phyloP scores from a whole-genome alignment of 2,888 invertebrate genomes.

The Automeris io region DNA sequence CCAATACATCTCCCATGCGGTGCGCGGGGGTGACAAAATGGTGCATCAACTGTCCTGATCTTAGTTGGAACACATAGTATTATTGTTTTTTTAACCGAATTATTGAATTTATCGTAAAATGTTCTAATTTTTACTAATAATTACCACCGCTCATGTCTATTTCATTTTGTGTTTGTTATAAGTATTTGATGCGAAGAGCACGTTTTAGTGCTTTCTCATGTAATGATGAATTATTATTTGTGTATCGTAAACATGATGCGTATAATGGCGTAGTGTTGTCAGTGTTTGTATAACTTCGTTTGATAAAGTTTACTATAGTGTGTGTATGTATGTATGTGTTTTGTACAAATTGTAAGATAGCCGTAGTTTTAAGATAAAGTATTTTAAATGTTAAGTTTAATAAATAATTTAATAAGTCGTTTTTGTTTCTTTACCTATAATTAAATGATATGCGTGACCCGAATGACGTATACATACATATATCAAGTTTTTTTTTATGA shows the following conservation, averaged over 20 bases:
- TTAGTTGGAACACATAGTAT: no score
- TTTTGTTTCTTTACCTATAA: constrained; percentile 13
- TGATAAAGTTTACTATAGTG: constrained; percentile 7
- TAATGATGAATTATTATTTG: constrained; percentile 9
- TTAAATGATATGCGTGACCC: no score
- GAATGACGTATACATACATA: no score
- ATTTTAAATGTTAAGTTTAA: constrained; percentile 55
- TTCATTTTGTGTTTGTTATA: constrained; percentile 6
- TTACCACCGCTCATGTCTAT: constrained; percentile 6
- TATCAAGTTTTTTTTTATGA: no score
- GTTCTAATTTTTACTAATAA: constrained; percentile 8
- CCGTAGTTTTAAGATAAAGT: constrained; percentile 44
- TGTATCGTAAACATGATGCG: constrained; percentile 7
- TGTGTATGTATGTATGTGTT: constrained; percentile 48
- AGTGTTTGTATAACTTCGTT: constrained; percentile 8
- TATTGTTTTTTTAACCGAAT: background rate
- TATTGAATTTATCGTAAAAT: constrained; percentile 1
- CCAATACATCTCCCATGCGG: no score
- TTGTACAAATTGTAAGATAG: constrained; percentile 58
- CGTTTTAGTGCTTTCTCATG: constrained; percentile 46
- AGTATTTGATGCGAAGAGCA: constrained; percentile 20
- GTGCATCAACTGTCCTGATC: no score
- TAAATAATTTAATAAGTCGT: constrained; percentile 45
- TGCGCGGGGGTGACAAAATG: no score
- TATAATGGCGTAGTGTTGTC: constrained; percentile 9